Evolutionary conservation across 2,888 invertebrate species (phyloP).

Genomic region (Ferdinandea cuprea): DNA sequence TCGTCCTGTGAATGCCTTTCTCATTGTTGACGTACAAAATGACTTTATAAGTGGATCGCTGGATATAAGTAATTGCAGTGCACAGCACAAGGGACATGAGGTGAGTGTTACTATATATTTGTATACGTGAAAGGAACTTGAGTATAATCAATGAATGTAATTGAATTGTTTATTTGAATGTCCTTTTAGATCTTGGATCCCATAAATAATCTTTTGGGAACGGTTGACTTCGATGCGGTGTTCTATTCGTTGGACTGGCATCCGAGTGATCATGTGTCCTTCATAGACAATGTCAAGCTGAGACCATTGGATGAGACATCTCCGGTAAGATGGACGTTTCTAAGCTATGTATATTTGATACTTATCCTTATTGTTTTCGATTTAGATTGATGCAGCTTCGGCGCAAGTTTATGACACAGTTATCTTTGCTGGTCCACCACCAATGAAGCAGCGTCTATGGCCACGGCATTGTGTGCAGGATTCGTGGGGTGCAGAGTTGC

Average conservation of each 20-base stretch:
- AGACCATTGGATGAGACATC: slow-evolving; percentile 89
- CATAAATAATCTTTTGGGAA: slow-evolving; percentile 92
- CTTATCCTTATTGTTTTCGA: slow-evolving; percentile 28
- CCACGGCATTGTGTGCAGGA: slow-evolving; percentile 98
- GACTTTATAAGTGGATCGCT: slow-evolving; percentile 98
- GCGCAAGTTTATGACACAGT: slow-evolving; percentile 95
- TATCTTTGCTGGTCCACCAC: slow-evolving; percentile 93
- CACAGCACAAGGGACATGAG: slow-evolving; percentile 94
- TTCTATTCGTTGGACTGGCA: slow-evolving; percentile 99
- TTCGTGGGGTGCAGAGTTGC: slow-evolving; percentile 97
- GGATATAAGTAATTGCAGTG: slow-evolving; percentile 95
- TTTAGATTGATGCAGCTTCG: slow-evolving; percentile 88
- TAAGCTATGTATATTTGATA: not conserved
- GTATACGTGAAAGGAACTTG: slow-evolving; percentile 1
- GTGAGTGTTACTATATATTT: slow-evolving; percentile 83
- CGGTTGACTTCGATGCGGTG: slow-evolving; percentile 92
- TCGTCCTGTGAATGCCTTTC: slow-evolving; percentile 92
- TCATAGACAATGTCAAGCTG: slow-evolving; percentile 94
- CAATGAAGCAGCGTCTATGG: slow-evolving; percentile 95
- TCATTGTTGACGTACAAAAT: slow-evolving; percentile 98
- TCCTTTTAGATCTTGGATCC: slow-evolving; percentile 85
- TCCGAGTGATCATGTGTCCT: slow-evolving; percentile 94
- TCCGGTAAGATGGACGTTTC: slow-evolving; percentile 84
- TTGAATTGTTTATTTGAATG: slow-evolving; percentile 16
- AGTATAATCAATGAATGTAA: slow-evolving; percentile 32